These are phyloP conservation scores for Uromys caudimaculatus DNA, from an alignment of 2,797 vertebrate species.

Conservation along the genomic window DNA sequence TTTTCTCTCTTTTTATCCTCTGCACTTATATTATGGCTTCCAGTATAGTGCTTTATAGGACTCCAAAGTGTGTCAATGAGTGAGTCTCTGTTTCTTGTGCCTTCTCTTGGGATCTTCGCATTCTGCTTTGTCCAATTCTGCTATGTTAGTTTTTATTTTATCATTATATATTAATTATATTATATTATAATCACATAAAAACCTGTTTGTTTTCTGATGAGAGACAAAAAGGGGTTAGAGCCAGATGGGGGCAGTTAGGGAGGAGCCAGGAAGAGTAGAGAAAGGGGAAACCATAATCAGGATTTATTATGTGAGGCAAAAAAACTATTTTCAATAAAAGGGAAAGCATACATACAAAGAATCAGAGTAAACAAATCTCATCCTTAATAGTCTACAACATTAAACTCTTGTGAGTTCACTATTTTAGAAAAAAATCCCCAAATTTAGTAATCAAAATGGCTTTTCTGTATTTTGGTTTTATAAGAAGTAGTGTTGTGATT, in stretches of 20 bases:
- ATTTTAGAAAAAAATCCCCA: background rate
- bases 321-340: background rate
- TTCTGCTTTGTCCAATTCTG: background rate
- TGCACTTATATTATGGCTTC: background rate
- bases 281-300: background rate
- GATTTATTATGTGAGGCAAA: background rate
- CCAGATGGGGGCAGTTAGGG: background rate
- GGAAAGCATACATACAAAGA: background rate
- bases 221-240: background rate
- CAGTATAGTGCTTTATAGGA: background rate
- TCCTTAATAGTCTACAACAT: background rate
- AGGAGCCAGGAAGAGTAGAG: background rate
- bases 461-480: conserved; percentile 55
- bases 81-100: background rate
- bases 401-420: conserved; percentile 20
- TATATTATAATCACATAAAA: background rate
- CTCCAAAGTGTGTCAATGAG: background rate
- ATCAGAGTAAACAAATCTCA: conserved; percentile 15
- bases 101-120: background rate
- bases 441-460: conserved; percentile 29
- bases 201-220: background rate
- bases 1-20: background rate
- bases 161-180: background rate
- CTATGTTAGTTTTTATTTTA: background rate
- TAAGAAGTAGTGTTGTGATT: conserved; percentile 4